A percentile compares a stretch with the other conserved stretches of the same genome.
phyloP scores from a whole-genome alignment of 2,888 invertebrate genomes.

The Cryptus armator region DNA sequence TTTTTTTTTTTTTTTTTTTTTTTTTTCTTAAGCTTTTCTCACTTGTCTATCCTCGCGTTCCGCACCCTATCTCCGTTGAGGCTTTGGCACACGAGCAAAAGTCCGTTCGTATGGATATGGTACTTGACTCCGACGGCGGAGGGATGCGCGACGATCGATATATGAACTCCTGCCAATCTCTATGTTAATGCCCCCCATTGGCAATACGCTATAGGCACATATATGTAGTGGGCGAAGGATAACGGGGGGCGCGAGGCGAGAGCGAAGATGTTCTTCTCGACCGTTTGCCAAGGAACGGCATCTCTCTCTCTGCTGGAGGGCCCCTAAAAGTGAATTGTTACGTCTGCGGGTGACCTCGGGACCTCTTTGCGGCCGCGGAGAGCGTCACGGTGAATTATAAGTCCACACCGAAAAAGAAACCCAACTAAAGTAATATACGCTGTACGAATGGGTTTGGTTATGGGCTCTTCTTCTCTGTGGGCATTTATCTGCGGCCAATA shows the following conservation, averaged over 20 bases:
- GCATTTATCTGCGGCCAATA: slow-evolving; percentile 39
- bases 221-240: slow-evolving; percentile 50
- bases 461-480: neutral
- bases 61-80: slow-evolving; percentile 21
- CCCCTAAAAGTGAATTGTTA: slow-evolving; percentile 85
- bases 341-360: slow-evolving; percentile 85
- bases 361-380: slow-evolving; percentile 79
- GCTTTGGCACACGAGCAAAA: slow-evolving; percentile 55
- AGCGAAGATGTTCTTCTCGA: slow-evolving; percentile 65
- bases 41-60: slow-evolving; percentile 15
- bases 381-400: slow-evolving; percentile 80
- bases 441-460: slow-evolving; percentile 17
- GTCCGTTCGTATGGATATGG: slow-evolving; percentile 77
- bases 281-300: slow-evolving; percentile 63
- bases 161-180: slow-evolving; percentile 85
- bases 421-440: slow-evolving; percentile 45
- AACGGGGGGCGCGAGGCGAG: slow-evolving; percentile 67
- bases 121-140: slow-evolving; percentile 76
- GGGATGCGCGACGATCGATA: slow-evolving; percentile 81
- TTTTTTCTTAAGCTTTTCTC: slow-evolving; percentile 22
- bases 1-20: slow-evolving; percentile 25
- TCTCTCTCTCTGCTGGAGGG: slow-evolving; percentile 77
- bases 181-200: slow-evolving; percentile 81
- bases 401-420: slow-evolving; percentile 67
- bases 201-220: slow-evolving; percentile 53